Evolutionary conservation across 2,797 vertebrate genomes (phyloP).

Genomic region (Melanotaenia parkinsoni): DNA sequence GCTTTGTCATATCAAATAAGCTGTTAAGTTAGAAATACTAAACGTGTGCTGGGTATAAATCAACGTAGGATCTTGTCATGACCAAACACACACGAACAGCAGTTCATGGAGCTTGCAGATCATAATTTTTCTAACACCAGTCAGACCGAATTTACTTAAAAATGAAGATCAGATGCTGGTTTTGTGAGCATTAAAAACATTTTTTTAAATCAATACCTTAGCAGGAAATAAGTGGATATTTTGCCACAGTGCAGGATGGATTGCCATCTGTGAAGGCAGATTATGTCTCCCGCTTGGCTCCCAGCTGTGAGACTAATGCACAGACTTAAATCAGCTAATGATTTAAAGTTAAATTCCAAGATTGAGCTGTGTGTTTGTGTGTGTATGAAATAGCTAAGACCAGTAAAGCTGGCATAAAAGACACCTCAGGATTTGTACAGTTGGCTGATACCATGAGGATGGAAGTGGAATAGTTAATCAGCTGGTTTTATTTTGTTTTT

Average conservation of each 20-base stretch:
- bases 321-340: slow-evolving; percentile 25
- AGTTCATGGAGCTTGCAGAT: slow-evolving; percentile 40
- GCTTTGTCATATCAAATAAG: slow-evolving; percentile 32
- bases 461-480: slow-evolving; percentile 13
- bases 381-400: not conserved
- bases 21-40: slow-evolving; percentile 44
- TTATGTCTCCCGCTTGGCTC: slow-evolving; percentile 15
- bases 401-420: slow-evolving; percentile 12
- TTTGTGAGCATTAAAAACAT: not conserved
- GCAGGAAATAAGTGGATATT: slow-evolving; percentile 38
- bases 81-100: slow-evolving; percentile 15
- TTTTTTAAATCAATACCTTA: slow-evolving; percentile 29
- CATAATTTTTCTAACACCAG: slow-evolving; percentile 15
- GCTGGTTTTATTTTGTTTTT: not conserved
- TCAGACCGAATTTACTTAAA: not conserved
- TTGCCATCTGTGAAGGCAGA: slow-evolving; percentile 27
- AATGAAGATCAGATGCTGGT: not conserved
- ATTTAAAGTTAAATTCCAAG: slow-evolving; percentile 38
- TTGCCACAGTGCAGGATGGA: slow-evolving; percentile 35
- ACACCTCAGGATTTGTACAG: slow-evolving; percentile 41
- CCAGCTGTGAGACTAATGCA: slow-evolving; percentile 36
- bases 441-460: slow-evolving; percentile 1
- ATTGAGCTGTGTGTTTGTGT: slow-evolving; percentile 1
- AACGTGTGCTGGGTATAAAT: slow-evolving; percentile 53
- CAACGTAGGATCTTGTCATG: not conserved